Evolutionary conservation across 2,888 invertebrate genomes (phyloP).

Genomic region (Ennomos fuscantarius): DNA sequence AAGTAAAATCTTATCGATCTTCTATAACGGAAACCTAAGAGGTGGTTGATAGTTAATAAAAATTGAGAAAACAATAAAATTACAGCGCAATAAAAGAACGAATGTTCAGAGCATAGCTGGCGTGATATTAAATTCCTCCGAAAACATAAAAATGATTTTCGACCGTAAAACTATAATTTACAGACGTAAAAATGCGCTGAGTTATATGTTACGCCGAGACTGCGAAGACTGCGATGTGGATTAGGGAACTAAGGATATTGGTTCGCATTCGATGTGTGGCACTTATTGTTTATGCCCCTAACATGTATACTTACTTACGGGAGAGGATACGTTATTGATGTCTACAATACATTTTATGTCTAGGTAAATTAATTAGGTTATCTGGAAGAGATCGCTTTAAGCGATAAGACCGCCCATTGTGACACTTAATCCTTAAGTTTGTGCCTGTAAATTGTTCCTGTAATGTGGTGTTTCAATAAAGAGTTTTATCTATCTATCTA

Average conservation of each 20-base stretch:
- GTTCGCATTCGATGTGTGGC: slow-evolving; percentile 33
- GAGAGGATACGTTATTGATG: no score
- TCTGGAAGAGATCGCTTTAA: no score
- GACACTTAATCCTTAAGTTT: no score
- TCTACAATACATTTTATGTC: no score
- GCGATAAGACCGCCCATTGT: no score
- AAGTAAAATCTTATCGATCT: slow-evolving; percentile 64
- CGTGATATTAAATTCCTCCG: slow-evolving; percentile 84
- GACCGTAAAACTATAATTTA: slow-evolving; percentile 86
- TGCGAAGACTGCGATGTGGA: slow-evolving; percentile 56
- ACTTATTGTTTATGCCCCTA: slow-evolving; percentile 37
- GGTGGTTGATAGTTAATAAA: slow-evolving; percentile 84
- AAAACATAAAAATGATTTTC: slow-evolving; percentile 85
- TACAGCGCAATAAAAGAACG: slow-evolving; percentile 83
- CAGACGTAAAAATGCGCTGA: slow-evolving; percentile 85
- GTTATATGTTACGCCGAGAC: slow-evolving; percentile 71
- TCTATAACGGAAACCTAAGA: slow-evolving; percentile 65
- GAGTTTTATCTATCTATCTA: no score
- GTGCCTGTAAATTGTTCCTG: no score
- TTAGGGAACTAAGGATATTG: slow-evolving; percentile 51
- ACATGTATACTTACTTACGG: not conserved
- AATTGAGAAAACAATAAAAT: slow-evolving; percentile 85
- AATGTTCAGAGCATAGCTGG: slow-evolving; percentile 81
- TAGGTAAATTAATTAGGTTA: no score
- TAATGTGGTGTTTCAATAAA: no score